Evolutionary conservation across 2,888 invertebrate species (phyloP).

Genomic region (Trimorus sp.): DNA sequence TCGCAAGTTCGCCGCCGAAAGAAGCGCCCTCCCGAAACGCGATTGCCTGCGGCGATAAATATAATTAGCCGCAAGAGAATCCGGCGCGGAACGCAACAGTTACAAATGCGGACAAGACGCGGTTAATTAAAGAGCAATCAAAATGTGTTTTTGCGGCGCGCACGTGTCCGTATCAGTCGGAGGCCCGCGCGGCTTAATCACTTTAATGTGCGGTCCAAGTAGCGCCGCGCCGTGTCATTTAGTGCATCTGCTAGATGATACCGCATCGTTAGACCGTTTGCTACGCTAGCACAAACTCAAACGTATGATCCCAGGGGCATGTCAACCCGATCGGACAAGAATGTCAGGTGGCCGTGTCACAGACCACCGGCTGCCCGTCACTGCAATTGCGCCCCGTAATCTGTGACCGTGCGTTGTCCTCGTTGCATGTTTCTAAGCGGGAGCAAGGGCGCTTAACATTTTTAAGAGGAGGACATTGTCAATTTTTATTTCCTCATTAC

Average conservation of each 20-base stretch:
- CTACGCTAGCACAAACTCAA: slow-evolving; percentile 73
- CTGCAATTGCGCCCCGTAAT: slow-evolving; percentile 68
- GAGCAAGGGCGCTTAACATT: slow-evolving; percentile 17
- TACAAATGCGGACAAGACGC: slow-evolving; percentile 61
- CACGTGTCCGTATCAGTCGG: slow-evolving; percentile 44
- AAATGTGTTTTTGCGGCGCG: slow-evolving; percentile 53
- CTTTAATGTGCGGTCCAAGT: slow-evolving; percentile 62
- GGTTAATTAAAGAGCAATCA: slow-evolving; percentile 60
- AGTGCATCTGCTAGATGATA: slow-evolving; percentile 61
- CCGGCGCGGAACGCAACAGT: slow-evolving; percentile 53
- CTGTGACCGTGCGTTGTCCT: slow-evolving; percentile 57
- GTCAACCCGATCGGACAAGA: slow-evolving; percentile 76
- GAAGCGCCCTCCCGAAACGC: slow-evolving; percentile 22
- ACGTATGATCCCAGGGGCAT: slow-evolving; percentile 73
- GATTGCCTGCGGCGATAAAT: slow-evolving; percentile 52
- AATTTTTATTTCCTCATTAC: no score
- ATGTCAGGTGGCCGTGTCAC: slow-evolving; percentile 77
- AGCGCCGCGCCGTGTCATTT: slow-evolving; percentile 60
- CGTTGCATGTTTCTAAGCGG: background rate
- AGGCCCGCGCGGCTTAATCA: slow-evolving; percentile 53
- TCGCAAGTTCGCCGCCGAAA: background rate
- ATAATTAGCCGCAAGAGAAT: slow-evolving; percentile 52
- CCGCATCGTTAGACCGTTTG: slow-evolving; percentile 72
- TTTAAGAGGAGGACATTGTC: background rate
- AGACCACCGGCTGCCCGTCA: slow-evolving; percentile 79